Conservation (phyloP, 2,797 vertebrate species). For the Peromyscus aztecus region DNA sequence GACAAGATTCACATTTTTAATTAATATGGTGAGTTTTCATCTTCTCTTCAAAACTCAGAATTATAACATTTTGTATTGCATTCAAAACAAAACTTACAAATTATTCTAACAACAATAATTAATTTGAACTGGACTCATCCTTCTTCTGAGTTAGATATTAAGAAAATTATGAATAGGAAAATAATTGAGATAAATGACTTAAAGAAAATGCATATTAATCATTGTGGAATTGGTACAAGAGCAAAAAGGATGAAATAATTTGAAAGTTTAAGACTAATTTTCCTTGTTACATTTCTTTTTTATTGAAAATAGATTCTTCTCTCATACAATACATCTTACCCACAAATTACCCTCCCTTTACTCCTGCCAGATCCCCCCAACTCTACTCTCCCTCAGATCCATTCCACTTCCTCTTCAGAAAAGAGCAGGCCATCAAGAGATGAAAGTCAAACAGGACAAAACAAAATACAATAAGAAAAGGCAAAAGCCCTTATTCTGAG, state of each 20-base stretch:
- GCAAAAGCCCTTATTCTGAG: background rate
- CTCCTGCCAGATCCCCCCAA: too few species aligned
- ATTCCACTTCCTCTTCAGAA: background rate
- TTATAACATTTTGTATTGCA: background rate
- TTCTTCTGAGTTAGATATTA: background rate
- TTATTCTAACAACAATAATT: background rate
- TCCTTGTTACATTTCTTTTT: background rate
- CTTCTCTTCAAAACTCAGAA: constrained; percentile 38
- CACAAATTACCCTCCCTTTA: background rate
- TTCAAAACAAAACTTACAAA: constrained; percentile 35
- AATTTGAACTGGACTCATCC: constrained; percentile 4
- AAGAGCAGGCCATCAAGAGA: background rate
- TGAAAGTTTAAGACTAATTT: background rate
- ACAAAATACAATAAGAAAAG: background rate
- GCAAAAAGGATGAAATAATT: background rate
- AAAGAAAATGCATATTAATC: background rate
- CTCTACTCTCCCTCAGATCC: background rate
- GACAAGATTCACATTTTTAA: background rate
- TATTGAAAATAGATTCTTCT: background rate
- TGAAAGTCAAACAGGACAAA: background rate
- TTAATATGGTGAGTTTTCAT: constrained; percentile 33
- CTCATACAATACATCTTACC: background rate
- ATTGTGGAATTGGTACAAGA: background rate
- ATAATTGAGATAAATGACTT: background rate
- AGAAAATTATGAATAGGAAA: background rate